These are phyloP conservation scores for Tupiocoris notatus DNA, from an alignment of 2,888 invertebrate species.

Conservation along the genomic window DNA sequence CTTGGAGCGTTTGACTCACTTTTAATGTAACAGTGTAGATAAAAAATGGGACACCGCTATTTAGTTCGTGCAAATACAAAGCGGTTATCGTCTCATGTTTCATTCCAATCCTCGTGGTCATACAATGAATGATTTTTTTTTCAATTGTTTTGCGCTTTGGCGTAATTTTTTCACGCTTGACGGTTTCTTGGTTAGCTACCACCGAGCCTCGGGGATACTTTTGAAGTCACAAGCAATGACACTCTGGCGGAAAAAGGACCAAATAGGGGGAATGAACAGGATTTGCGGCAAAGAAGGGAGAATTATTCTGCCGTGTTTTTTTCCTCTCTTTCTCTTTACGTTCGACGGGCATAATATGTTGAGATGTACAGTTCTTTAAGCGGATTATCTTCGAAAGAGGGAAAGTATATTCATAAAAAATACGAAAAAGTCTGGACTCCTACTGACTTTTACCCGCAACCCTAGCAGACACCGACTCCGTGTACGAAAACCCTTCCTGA, in stretches of 20 bases:
- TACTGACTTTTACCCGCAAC: background rate
- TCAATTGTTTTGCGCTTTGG: background rate
- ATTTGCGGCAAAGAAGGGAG: too few species aligned
- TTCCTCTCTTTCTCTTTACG: background rate
- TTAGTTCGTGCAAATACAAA: too few species aligned
- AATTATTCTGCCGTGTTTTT: background rate
- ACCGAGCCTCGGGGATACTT: background rate
- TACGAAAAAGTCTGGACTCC: constrained; percentile 7
- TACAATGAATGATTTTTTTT: too few species aligned
- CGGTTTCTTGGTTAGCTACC: background rate
- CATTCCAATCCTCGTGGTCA: too few species aligned
- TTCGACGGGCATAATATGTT: constrained; percentile 32
- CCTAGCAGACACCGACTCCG: background rate
- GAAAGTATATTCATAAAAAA: constrained; percentile 5
- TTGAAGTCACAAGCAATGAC: too few species aligned
- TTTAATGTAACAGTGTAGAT: too few species aligned
- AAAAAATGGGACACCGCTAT: too few species aligned
- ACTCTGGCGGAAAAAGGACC: too few species aligned
- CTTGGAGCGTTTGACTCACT: too few species aligned
- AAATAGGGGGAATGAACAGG: too few species aligned
- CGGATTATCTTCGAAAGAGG: constrained; percentile 28
- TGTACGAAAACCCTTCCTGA: constrained; percentile 10
- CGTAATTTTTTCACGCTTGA: constrained; percentile 1
- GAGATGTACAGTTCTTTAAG: constrained; percentile 32
- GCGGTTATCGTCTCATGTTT: too few species aligned